Percentiles rank a stretch among this genome's conserved stretches.
Evolutionary conservation across 1,140 invertebrate genomes (phyloP).

Genomic region (Hydropsyche tenuis): DNA sequence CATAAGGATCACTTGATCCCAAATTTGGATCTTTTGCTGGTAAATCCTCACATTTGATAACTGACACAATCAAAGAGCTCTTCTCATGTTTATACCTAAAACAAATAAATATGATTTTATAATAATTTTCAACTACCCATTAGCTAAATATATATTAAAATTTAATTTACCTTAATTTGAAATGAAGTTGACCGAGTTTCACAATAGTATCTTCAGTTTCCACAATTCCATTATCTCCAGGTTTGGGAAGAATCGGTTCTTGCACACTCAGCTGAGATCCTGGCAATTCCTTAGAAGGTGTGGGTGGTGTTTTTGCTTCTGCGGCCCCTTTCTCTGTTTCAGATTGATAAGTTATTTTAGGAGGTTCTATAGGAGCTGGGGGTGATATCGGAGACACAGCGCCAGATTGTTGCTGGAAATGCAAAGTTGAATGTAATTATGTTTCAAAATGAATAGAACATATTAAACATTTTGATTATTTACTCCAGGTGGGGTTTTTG

Average conservation of each 20-base stretch:
- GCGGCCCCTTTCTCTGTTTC: conserved; percentile 52
- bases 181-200: conserved; percentile 84
- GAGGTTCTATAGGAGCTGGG: conserved; percentile 55
- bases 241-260: conserved; percentile 59
- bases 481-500: conserved; percentile 58
- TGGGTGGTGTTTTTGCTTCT: conserved; percentile 57
- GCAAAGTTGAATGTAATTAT: not conserved
- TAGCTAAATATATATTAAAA: conserved; percentile 9
- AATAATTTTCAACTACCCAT: conserved; percentile 21
- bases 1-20: conserved; percentile 82
- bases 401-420: conserved; percentile 35
- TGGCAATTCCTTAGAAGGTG: conserved; percentile 61
- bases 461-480: conserved; percentile 2
- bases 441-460: too few relatives aligned
- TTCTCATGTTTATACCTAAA: conserved; percentile 84
- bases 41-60: conserved; percentile 84
- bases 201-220: conserved; percentile 64
- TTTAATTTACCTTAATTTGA: conserved; percentile 73
- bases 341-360: conserved; percentile 48
- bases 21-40: conserved; percentile 78
- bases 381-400: conserved; percentile 56
- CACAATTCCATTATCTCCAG: conserved; percentile 46
- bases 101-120: conserved; percentile 19
- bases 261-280: conserved; percentile 62
- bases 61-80: conserved; percentile 88